Percentiles rank a stretch among this genome's conserved stretches.
Conservation (phyloP, 2,797 vertebrate species). For the Sebastes steindachneri region DNA sequence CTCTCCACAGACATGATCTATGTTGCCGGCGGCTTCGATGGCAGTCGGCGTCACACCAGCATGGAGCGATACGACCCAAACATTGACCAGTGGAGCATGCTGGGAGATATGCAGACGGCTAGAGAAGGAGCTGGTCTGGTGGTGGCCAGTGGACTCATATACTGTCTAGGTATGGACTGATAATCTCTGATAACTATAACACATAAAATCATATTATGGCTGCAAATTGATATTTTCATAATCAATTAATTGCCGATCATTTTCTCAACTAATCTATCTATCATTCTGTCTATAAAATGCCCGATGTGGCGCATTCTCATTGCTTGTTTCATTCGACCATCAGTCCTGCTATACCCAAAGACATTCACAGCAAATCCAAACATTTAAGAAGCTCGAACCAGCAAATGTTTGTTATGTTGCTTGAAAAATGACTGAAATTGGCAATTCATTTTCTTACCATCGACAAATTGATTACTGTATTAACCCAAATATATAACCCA, state of each 20-base stretch:
- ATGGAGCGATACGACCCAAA: slow-evolving; percentile 99
- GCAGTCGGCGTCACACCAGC: slow-evolving; percentile 96
- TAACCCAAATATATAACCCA: no score
- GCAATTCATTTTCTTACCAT: no score
- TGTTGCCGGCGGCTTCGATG: slow-evolving; percentile 96
- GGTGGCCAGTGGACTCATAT: slow-evolving; percentile 96
- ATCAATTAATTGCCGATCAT: not conserved
- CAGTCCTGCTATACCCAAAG: no score
- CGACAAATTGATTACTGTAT: no score
- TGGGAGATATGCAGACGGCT: slow-evolving; percentile 99
- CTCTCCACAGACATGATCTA: slow-evolving; percentile 94
- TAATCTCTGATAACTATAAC: not conserved
- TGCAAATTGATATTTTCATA: not conserved
- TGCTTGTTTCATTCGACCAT: no score
- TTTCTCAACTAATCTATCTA: not conserved
- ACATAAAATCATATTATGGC: not conserved
- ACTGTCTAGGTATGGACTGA: slow-evolving; percentile 90
- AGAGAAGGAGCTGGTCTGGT: slow-evolving; percentile 96
- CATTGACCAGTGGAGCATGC: slow-evolving; percentile 99
- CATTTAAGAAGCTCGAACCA: no score
- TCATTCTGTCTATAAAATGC: not conserved
- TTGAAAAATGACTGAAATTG: no score
- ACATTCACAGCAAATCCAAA: no score
- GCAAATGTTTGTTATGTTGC: no score
- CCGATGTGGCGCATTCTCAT: not conserved